phyloP scores from a whole-genome alignment of 2,113 vertebrate genomes.

The Gopherus flavomarginatus region DNA sequence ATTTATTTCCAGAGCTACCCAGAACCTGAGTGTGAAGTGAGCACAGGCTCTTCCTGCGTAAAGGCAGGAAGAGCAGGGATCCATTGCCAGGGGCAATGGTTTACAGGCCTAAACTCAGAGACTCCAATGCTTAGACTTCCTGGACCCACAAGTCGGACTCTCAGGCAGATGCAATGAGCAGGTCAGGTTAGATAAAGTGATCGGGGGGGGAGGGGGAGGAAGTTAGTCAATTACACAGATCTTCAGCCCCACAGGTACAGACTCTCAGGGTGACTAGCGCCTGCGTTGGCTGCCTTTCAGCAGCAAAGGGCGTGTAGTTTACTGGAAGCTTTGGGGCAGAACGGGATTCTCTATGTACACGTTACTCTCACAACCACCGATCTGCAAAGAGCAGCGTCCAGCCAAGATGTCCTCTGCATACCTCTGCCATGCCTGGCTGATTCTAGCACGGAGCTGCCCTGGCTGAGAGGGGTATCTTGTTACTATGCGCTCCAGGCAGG shows the following conservation, averaged over 20 bases:
- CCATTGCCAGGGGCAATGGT: background rate
- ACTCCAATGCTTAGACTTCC: background rate
- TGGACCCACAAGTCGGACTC: background rate
- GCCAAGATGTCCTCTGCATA: background rate
- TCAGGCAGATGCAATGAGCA: background rate
- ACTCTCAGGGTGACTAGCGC: background rate
- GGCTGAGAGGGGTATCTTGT: background rate
- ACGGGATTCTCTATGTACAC: background rate
- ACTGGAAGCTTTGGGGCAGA: background rate
- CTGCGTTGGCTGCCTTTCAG: background rate
- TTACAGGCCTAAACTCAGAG: background rate
- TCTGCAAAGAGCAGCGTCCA: background rate
- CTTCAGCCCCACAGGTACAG: too few species aligned
- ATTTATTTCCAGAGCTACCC: background rate
- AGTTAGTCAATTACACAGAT: background rate
- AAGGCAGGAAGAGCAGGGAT: background rate
- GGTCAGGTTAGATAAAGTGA: background rate
- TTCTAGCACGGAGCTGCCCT: background rate
- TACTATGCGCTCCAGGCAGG: background rate
- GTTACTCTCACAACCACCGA: background rate
- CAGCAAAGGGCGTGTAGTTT: background rate
- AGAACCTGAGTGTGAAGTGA: background rate
- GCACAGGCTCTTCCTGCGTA: background rate
- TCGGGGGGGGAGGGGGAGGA: too few species aligned
- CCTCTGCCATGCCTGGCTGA: background rate